These are phyloP conservation scores for Geodia barretti DNA, from an alignment of 37 sponge, comb jelly and placozoan genomes.

Conservation along the genomic window DNA sequence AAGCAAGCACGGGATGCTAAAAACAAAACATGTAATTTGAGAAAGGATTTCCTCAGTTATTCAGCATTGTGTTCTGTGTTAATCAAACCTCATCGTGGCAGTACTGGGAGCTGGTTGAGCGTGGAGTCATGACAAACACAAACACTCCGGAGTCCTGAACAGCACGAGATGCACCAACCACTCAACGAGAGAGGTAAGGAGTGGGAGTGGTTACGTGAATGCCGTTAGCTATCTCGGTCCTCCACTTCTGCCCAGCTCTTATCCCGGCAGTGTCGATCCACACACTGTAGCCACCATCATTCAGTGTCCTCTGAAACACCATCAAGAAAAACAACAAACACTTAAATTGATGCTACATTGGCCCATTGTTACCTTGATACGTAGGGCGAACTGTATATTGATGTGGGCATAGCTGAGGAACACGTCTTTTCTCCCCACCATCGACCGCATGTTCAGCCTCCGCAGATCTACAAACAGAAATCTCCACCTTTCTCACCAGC, in stretches of 20 bases:
- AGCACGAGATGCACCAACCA: too few species aligned
- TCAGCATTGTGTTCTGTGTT: background rate
- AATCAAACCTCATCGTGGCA: slow-evolving; percentile 67
- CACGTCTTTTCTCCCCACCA: slow-evolving; percentile 59
- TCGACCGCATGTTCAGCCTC: slow-evolving; percentile 43
- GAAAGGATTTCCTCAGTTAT: background rate
- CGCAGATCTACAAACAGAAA: slow-evolving; percentile 38
- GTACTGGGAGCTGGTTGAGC: slow-evolving; percentile 66
- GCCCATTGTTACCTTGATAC: slow-evolving; percentile 42
- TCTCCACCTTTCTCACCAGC: background rate
- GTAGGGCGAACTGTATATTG: slow-evolving; percentile 51
- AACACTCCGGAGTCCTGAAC: slow-evolving; percentile 48
- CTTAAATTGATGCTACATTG: background rate
- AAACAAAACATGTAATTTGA: background rate
- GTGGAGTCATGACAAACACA: slow-evolving; percentile 57
- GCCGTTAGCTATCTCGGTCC: slow-evolving; percentile 80
- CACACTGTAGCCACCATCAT: slow-evolving; percentile 57
- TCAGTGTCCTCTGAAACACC: slow-evolving; percentile 47
- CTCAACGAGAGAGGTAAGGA: too few species aligned
- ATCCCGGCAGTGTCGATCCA: slow-evolving; percentile 89
- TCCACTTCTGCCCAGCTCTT: slow-evolving; percentile 81
- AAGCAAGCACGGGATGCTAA: background rate
- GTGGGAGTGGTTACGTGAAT: slow-evolving; percentile 62
- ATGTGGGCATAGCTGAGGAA: slow-evolving; percentile 83
- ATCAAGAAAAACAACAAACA: background rate